phyloP scores from a whole-genome alignment of 1,140 invertebrate genomes.

The Saccostrea cuccullata region DNA sequence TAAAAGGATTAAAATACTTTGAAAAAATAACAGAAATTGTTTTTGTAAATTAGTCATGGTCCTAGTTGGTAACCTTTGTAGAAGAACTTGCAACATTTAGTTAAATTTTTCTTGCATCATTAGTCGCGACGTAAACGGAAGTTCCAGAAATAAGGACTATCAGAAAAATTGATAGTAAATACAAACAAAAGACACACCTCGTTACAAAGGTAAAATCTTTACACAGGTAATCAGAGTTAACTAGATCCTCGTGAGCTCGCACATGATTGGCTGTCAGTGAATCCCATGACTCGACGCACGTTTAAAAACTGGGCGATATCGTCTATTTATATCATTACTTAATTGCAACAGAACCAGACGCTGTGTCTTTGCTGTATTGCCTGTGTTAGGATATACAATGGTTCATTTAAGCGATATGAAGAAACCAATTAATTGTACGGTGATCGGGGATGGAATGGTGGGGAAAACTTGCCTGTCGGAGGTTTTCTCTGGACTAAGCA shows the following conservation, averaged over 20 bases:
- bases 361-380: conserved; percentile 64
- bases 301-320: conserved; percentile 14
- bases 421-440: conserved; percentile 89
- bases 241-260: conserved; percentile 2
- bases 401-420: conserved; percentile 22
- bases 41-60: not conserved
- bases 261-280: conserved; percentile 17
- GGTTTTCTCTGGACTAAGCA: conserved; percentile 36
- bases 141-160: conserved; percentile 23
- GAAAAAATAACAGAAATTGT: too few relatives aligned
- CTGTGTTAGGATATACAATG: conserved; percentile 75
- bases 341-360: not conserved
- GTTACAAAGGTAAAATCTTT: conserved; percentile 25
- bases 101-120: not conserved
- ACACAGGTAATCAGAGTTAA: conserved; percentile 1
- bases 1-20: too few relatives aligned
- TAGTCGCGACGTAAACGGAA: conserved; percentile 13
- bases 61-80: not conserved
- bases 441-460: conserved; percentile 95
- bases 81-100: not conserved
- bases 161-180: conserved; percentile 11
- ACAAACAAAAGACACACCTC: conserved; percentile 25
- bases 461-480: conserved; percentile 81
- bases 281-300: not conserved
- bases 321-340: conserved; percentile 18